phyloP scores from a whole-genome alignment of 2,888 invertebrate species.

The Chromoteleia sp. region DNA sequence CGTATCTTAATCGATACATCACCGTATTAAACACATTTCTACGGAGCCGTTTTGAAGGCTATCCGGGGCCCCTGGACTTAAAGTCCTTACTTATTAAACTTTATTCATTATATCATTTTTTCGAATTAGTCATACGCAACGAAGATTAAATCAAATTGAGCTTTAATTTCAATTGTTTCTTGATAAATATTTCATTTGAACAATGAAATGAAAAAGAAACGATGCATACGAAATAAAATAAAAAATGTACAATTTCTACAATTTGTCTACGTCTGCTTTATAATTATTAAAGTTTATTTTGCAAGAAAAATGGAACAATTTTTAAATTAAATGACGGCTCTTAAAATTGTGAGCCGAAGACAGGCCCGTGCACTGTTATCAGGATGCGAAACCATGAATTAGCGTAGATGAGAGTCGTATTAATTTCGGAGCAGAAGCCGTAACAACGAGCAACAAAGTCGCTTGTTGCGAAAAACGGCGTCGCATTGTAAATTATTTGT shows the following conservation, averaged over 20 bases:
- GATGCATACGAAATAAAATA: too few species aligned
- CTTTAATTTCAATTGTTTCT: too few species aligned
- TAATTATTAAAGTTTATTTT: not conserved
- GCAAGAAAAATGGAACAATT: not conserved
- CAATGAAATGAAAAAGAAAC: too few species aligned
- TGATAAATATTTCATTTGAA: too few species aligned
- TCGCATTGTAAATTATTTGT: constrained; percentile 68
- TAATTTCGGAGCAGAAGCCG: constrained; percentile 50
- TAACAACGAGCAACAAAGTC: constrained; percentile 54
- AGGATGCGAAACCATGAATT: constrained; percentile 55
- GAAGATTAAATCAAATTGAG: too few species aligned
- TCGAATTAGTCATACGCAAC: too few species aligned
- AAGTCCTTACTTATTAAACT: not conserved
- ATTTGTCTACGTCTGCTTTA: too few species aligned
- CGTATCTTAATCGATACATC: constrained; percentile 67
- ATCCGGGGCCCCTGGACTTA: constrained; percentile 10
- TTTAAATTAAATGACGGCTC: constrained; percentile 6
- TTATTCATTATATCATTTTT: not conserved
- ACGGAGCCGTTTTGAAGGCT: constrained; percentile 29
- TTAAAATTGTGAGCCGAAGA: constrained; percentile 21
- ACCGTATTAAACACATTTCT: constrained; percentile 42
- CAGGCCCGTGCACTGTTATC: constrained; percentile 27
- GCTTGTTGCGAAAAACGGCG: constrained; percentile 46
- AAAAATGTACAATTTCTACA: too few species aligned
- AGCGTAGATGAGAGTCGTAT: constrained; percentile 43